Conservation (phyloP, 2,888 invertebrate genomes). For the Acanthosoma haemorrhoidale region DNA sequence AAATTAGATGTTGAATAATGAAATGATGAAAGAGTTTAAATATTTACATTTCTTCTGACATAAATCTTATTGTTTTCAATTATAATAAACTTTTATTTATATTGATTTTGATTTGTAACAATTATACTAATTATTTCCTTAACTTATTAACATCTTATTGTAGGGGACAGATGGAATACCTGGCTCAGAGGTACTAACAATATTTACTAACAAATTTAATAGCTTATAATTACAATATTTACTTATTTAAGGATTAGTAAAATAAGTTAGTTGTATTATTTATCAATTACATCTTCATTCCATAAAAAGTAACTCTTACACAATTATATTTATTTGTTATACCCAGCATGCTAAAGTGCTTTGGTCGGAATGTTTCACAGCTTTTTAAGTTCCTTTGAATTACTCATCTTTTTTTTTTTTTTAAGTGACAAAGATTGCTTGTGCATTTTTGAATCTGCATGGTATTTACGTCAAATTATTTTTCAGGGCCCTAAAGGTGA, state of each 20-base stretch:
- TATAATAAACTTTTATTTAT: background rate
- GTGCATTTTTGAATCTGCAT: constrained; percentile 27
- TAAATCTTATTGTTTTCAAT: constrained; percentile 8
- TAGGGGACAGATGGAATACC: constrained; percentile 93
- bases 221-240: constrained; percentile 19
- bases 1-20: too few relatives aligned
- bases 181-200: constrained; percentile 69
- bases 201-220: constrained; percentile 16
- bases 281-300: background rate
- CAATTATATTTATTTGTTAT: background rate
- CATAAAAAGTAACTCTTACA: too few relatives aligned
- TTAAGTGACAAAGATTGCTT: constrained; percentile 14
- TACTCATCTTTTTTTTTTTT: background rate
- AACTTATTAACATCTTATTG: constrained; percentile 46
- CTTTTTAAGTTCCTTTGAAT: background rate
- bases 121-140: background rate
- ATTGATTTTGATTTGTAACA: too few relatives aligned
- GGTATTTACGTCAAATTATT: constrained; percentile 38
- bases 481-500: constrained; percentile 83
- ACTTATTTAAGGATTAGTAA: background rate
- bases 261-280: background rate
- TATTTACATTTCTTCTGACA: background rate
- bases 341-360: constrained; percentile 14
- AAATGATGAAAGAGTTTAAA: too few relatives aligned
- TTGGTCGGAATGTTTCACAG: background rate